These are phyloP conservation scores for Anadara kagoshimensis DNA, from an alignment of 1,140 invertebrate species.

Conservation along the genomic window DNA sequence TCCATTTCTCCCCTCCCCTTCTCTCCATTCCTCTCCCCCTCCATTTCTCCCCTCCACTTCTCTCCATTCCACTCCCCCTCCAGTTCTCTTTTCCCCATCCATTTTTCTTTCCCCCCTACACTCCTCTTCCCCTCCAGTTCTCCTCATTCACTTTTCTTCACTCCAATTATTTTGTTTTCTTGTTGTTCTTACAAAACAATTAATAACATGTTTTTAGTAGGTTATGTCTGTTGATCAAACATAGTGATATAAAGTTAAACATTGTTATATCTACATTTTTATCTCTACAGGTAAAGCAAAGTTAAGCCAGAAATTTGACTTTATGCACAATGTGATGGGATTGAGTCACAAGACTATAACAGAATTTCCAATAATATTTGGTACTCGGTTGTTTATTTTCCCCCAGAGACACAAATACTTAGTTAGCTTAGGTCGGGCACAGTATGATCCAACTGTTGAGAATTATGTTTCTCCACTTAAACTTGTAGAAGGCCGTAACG, in stretches of 20 bases:
- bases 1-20: too few species aligned
- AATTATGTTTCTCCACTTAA: conserved; percentile 9
- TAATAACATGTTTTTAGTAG: not conserved
- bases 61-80: too few species aligned
- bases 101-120: too few species aligned
- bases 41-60: too few species aligned
- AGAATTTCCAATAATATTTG: conserved; percentile 3
- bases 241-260: too few species aligned
- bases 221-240: not conserved
- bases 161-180: not conserved
- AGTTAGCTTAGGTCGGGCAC: not conserved
- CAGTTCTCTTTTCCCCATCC: too few species aligned
- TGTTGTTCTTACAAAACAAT: not conserved
- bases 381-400: not conserved
- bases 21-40: too few species aligned
- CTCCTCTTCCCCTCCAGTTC: too few species aligned
- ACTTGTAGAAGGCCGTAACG: not conserved
- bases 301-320: not conserved
- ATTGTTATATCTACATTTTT: too few species aligned
- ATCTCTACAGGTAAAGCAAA: not conserved
- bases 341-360: conserved; percentile 4
- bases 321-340: conserved; percentile 16
- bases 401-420: conserved; percentile 5
- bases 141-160: too few species aligned
- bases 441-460: conserved; percentile 8